These are phyloP conservation scores for Hippotragus niger DNA, from an alignment of 2,113 vertebrate genomes.

Conservation along the genomic window DNA sequence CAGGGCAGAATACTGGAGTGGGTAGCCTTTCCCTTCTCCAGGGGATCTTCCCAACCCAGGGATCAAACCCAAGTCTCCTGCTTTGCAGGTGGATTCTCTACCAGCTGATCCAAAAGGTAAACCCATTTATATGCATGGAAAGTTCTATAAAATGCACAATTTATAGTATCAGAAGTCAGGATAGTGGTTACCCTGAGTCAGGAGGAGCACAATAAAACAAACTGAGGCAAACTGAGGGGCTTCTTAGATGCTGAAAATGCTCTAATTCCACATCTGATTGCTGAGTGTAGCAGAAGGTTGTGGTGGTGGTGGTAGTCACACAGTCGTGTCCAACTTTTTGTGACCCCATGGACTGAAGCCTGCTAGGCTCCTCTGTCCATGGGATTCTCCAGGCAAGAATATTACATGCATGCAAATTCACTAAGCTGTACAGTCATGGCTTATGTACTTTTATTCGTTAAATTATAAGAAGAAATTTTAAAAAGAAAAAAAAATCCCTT, in stretches of 20 bases:
- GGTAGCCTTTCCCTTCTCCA: not conserved
- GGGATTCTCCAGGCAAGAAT: no score
- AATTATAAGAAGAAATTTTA: not conserved
- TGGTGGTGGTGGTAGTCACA: no score
- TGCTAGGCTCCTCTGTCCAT: no score
- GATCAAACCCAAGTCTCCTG: not conserved
- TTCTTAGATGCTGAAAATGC: not conserved
- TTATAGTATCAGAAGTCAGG: not conserved
- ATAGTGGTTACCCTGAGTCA: not conserved
- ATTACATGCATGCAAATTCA: not conserved
- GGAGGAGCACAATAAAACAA: fast-evolving
- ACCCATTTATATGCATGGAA: not conserved
- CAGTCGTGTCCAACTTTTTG: no score
- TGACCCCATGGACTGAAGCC: no score
- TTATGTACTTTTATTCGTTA: not conserved
- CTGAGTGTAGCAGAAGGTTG: not conserved
- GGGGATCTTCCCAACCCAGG: not conserved
- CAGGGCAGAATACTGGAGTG: not conserved
- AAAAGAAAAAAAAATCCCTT: not conserved
- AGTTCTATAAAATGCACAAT: not conserved
- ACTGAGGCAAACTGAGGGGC: fast-evolving
- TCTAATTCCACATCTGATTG: not conserved
- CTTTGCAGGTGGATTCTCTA: not conserved
- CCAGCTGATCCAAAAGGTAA: not conserved
- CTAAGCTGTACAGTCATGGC: not conserved